Percentiles rank a stretch among this genome's conserved stretches.
phyloP scores from a whole-genome alignment of 2,888 invertebrate genomes.

The Amiota communis region DNA sequence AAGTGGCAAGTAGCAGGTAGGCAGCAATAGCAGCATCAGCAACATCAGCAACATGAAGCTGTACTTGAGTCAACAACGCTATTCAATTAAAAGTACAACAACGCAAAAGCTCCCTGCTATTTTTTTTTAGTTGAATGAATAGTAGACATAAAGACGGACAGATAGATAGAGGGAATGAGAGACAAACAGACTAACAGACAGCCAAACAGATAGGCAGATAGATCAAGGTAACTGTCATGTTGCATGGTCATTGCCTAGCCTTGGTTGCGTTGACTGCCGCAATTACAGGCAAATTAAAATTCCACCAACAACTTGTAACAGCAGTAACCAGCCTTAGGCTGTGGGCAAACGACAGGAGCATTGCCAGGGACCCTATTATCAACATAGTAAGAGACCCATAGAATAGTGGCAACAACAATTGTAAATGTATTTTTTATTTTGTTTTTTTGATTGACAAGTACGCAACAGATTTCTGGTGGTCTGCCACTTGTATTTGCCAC shows the following conservation, averaged over 20 bases:
- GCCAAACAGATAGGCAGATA: background rate
- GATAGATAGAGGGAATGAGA: background rate
- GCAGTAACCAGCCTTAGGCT: conserved; percentile 5
- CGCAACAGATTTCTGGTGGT: conserved; percentile 13
- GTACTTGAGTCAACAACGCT: background rate
- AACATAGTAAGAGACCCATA: background rate
- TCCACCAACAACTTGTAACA: conserved; percentile 44
- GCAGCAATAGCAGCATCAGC: background rate
- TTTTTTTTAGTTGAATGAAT: background rate
- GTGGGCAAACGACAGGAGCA: conserved; percentile 31
- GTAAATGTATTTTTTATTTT: background rate
- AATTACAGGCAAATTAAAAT: conserved; percentile 69
- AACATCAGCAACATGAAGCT: background rate
- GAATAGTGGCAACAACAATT: too few relatives aligned
- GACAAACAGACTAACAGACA: background rate
- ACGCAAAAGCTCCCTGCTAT: conserved; percentile 18
- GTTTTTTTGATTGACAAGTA: conserved; percentile 13
- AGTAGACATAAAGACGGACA: conserved; percentile 10
- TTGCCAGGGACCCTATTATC: conserved; percentile 13
- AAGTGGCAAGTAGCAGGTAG: conserved; percentile 3
- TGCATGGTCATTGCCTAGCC: conserved; percentile 40
- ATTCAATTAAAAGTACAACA: conserved; percentile 19
- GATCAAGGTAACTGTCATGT: conserved; percentile 48
- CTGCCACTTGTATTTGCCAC: background rate
- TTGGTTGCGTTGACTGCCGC: conserved; percentile 48